phyloP scores from a whole-genome alignment of 2,888 invertebrate genomes.

The Eubasilissa splendida region DNA sequence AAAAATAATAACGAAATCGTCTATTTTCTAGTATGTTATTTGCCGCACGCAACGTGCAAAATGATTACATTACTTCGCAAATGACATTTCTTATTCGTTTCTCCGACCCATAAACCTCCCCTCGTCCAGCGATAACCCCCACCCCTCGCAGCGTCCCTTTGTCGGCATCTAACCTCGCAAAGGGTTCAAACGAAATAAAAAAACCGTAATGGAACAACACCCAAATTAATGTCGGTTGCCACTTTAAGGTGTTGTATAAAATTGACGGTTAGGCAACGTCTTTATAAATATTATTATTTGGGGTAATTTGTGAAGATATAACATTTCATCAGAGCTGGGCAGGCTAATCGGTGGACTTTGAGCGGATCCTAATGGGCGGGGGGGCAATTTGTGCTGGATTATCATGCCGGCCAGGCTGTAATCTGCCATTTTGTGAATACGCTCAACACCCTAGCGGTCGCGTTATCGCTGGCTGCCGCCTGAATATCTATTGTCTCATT shows the following conservation, averaged over 20 bases:
- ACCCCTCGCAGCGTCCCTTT: background rate
- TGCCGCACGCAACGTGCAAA: constrained; percentile 51
- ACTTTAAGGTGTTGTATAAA: constrained; percentile 49
- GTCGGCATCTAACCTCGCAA: constrained; percentile 35
- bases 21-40: constrained; percentile 33
- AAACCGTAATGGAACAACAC: constrained; percentile 38
- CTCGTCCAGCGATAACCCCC: constrained; percentile 5
- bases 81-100: constrained; percentile 43
- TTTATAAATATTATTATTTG: constrained; percentile 55
- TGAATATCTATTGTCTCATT: constrained; percentile 51
- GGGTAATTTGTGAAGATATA: constrained; percentile 52
- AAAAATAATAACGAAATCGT: constrained; percentile 14
- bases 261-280: constrained; percentile 48
- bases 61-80: constrained; percentile 44
- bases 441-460: constrained; percentile 53
- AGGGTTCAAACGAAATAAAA: constrained; percentile 47
- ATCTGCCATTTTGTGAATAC: constrained; percentile 53
- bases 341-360: constrained; percentile 11
- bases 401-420: constrained; percentile 46
- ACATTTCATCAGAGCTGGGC: constrained; percentile 49
- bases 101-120: constrained; percentile 15
- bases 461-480: constrained; percentile 45
- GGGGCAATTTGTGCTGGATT: constrained; percentile 48
- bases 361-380: constrained; percentile 35
- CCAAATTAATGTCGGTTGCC: constrained; percentile 50